Conservation (phyloP, 1,140 invertebrate genomes). For the Rhopalosiphum padi region DNA sequence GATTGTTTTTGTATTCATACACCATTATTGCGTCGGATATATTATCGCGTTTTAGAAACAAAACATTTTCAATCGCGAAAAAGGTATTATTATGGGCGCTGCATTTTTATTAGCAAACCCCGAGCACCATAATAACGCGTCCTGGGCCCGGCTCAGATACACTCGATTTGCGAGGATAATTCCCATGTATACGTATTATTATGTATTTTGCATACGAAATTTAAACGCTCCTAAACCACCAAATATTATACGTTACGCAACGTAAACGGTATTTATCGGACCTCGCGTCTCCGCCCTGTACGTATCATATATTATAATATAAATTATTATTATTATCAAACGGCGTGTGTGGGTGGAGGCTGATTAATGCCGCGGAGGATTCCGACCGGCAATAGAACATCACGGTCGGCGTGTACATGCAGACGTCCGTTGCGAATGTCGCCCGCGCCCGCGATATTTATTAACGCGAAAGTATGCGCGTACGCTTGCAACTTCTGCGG, state of each 20-base stretch:
- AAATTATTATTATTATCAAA: neutral
- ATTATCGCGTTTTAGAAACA: too few species aligned
- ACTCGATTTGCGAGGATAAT: neutral
- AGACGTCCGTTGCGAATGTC: constrained; percentile 18
- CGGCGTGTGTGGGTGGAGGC: neutral
- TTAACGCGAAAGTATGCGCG: constrained; percentile 39
- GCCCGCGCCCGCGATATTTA: constrained; percentile 27
- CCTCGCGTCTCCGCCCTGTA: neutral
- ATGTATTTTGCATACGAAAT: too few species aligned
- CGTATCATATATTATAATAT: neutral
- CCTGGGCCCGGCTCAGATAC: neutral
- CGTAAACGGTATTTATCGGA: neutral
- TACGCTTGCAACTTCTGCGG: neutral
- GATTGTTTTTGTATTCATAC: too few species aligned
- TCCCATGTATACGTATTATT: neutral
- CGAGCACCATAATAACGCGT: too few species aligned
- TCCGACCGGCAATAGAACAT: neutral
- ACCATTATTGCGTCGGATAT: too few species aligned
- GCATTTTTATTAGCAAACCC: too few species aligned
- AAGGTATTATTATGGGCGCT: too few species aligned
- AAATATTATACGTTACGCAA: neutral
- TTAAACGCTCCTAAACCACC: too few species aligned
- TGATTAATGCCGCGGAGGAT: neutral
- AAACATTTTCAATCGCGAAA: too few species aligned
- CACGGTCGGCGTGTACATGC: neutral